phyloP scores from a whole-genome alignment of 2,113 vertebrate genomes.

The Lycaon pictus region DNA sequence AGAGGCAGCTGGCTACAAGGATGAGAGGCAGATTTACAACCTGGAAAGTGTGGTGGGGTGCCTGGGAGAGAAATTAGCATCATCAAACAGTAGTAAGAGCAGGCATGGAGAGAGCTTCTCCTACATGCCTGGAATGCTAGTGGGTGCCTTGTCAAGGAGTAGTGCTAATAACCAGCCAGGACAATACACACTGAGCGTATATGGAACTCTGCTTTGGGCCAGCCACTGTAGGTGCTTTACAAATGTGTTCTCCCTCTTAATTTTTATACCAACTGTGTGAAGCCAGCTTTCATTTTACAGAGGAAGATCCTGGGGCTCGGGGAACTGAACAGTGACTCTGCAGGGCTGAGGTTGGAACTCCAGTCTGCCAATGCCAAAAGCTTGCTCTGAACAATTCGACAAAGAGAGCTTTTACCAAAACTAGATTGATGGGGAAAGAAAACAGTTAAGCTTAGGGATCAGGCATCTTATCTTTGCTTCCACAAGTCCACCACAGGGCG shows the following conservation, averaged over 20 bases:
- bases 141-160: background rate
- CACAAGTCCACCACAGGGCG: background rate
- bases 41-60: background rate
- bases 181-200: background rate
- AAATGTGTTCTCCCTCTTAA: background rate
- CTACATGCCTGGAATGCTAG: background rate
- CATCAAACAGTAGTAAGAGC: background rate
- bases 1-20: conserved; percentile 65
- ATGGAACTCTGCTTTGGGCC: background rate
- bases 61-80: conserved; percentile 46
- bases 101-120: background rate
- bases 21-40: conserved; percentile 68
- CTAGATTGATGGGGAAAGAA: background rate
- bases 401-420: background rate
- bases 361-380: background rate
- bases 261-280: background rate
- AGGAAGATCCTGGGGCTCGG: background rate
- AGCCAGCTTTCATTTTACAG: background rate
- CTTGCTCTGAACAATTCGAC: background rate
- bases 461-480: background rate
- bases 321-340: background rate
- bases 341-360: background rate
- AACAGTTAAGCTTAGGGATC: background rate
- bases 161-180: background rate
- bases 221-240: background rate